These are phyloP conservation scores for Lithophane socia DNA, from an alignment of 2,888 invertebrate species.

Conservation along the genomic window DNA sequence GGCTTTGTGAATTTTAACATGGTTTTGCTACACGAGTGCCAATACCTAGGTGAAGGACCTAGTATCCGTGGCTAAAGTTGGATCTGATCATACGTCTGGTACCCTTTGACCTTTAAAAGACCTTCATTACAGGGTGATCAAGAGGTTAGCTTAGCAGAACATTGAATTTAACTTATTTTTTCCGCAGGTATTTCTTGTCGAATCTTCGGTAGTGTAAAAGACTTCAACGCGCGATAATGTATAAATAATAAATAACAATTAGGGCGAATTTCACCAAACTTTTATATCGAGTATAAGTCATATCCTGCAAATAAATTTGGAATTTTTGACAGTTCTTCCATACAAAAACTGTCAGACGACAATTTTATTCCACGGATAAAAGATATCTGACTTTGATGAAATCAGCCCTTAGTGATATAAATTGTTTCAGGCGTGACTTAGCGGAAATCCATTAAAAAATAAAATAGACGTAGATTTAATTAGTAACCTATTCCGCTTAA, in stretches of 20 bases:
- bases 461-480: no score
- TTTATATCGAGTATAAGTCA: no score
- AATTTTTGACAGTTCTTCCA: no score
- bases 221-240: constrained; percentile 23
- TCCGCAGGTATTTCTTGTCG: not conserved
- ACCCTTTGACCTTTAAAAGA: not conserved
- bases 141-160: not conserved
- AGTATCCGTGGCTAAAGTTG: not conserved
- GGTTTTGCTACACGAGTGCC: not conserved
- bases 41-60: not conserved
- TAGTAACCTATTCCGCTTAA: no score
- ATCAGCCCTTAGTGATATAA: no score
- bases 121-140: not conserved
- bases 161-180: not conserved
- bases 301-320: no score
- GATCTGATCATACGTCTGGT: not conserved
- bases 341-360: no score
- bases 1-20: not conserved
- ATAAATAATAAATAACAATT: not conserved
- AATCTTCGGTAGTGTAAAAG: not conserved
- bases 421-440: no score
- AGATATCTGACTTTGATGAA: no score
- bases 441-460: no score
- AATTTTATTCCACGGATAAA: no score
- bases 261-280: no score